Conservation (phyloP, 2,113 vertebrate genomes). For the Gopherus evgoodei region DNA sequence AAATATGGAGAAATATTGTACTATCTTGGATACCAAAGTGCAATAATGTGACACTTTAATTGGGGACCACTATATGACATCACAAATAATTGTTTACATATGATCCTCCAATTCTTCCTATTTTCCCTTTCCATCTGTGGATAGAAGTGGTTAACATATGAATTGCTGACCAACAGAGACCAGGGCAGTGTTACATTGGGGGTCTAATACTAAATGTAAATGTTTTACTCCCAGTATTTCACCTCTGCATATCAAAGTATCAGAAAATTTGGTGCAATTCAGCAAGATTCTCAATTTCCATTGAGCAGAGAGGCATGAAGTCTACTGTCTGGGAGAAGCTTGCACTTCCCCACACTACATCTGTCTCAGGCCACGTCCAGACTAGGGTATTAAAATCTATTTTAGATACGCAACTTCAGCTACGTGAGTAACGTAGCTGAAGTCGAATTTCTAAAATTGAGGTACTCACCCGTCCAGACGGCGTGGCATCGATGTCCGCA, state of each 20-base stretch:
- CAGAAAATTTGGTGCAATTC: background rate
- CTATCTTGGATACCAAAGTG: background rate
- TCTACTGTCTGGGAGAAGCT: background rate
- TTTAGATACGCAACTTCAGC: too few relatives aligned
- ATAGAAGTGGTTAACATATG: background rate
- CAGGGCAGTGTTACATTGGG: background rate
- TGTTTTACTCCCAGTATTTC: accelerated
- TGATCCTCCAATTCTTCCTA: background rate
- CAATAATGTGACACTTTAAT: background rate
- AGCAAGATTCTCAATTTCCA: background rate
- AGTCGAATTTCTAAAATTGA: too few relatives aligned
- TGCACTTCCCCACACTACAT: background rate
- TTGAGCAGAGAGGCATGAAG: background rate
- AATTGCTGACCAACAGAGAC: background rate
- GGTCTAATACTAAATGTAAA: background rate
- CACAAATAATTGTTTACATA: background rate
- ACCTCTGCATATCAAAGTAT: background rate
- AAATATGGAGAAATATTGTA: background rate
- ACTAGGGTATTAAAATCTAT: too few relatives aligned
- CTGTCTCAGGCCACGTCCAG: background rate
- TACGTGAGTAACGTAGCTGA: too few relatives aligned
- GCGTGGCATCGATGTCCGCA: too few relatives aligned
- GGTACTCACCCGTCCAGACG: too few relatives aligned
- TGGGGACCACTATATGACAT: background rate
- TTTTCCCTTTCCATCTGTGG: background rate